These are phyloP conservation scores for Drosophila mettleri DNA, from an alignment of 2,888 invertebrate genomes.

Conservation along the genomic window DNA sequence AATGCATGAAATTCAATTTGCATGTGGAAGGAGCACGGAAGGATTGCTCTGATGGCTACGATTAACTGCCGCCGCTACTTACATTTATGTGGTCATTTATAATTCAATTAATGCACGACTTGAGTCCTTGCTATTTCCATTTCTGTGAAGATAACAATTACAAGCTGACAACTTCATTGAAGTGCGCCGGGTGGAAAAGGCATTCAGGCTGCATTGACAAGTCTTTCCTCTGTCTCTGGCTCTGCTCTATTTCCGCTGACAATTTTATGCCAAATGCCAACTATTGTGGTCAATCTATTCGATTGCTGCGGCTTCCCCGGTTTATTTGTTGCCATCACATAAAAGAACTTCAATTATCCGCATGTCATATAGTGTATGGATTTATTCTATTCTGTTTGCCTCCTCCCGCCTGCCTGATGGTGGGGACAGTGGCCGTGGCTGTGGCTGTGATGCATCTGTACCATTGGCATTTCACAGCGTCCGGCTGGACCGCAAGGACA, in stretches of 20 bases:
- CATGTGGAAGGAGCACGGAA: not conserved
- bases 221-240: not conserved
- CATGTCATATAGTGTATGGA: not conserved
- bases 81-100: too few species aligned
- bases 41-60: not conserved
- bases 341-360: constrained; percentile 4
- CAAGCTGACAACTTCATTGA: not conserved
- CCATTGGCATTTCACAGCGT: constrained; percentile 14
- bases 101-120: too few species aligned
- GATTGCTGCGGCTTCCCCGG: not conserved
- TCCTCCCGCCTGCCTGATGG: not conserved
- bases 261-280: not conserved
- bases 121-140: too few species aligned
- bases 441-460: not conserved
- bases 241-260: not conserved
- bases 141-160: not conserved
- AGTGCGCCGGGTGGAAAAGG: not conserved
- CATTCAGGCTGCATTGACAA: not conserved
- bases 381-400: not conserved
- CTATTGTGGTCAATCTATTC: not conserved
- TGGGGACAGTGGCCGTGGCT: not conserved
- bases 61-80: too few species aligned
- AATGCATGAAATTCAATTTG: not conserved
- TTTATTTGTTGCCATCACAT: not conserved
- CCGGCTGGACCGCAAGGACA: constrained; percentile 29